phyloP scores from a whole-genome alignment of 2,797 vertebrate genomes.

The Hypotaenidia philippensis region DNA sequence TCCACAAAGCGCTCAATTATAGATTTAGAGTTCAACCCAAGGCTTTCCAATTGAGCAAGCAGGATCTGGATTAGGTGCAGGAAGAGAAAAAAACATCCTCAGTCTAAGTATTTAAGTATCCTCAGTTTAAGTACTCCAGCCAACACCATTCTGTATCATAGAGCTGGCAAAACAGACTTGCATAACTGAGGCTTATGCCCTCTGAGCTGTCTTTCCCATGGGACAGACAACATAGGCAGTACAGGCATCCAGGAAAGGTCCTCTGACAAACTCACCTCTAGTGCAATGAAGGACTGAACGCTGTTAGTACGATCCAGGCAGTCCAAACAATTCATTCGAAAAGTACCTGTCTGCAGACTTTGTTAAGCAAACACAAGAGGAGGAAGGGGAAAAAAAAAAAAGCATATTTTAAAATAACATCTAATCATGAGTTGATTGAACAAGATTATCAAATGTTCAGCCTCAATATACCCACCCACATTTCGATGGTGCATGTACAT shows the following conservation, averaged over 20 bases:
- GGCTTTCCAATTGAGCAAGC: conserved; percentile 79
- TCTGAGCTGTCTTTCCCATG: not conserved
- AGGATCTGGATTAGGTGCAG: conserved; percentile 74
- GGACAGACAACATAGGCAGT: not conserved
- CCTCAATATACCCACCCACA: not conserved
- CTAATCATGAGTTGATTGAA: not conserved
- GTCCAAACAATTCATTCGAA: conserved; percentile 86
- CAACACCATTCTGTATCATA: not conserved
- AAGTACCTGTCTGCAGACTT: conserved; percentile 83
- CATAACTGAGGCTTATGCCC: not conserved
- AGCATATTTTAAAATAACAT: conserved; percentile 25
- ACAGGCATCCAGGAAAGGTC: not conserved
- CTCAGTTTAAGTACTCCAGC: not conserved
- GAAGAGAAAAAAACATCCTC: not conserved
- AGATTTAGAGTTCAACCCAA: conserved; percentile 80
- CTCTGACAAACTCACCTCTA: conserved; percentile 77
- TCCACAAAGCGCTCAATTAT: conserved; percentile 81
- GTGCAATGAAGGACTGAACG: conserved; percentile 81
- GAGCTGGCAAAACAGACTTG: not conserved
- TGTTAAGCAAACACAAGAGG: conserved; percentile 2
- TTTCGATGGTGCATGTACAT: not conserved
- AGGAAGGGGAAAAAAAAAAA: conserved; percentile 16
- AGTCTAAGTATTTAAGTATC: too few relatives aligned
- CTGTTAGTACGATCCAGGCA: conserved; percentile 83
- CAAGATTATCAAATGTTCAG: not conserved